A percentile compares a stretch with the other conserved stretches of the same genome.
Evolutionary conservation across 2,888 invertebrate genomes (phyloP).

Genomic region (Sarcophaga rosellei): DNA sequence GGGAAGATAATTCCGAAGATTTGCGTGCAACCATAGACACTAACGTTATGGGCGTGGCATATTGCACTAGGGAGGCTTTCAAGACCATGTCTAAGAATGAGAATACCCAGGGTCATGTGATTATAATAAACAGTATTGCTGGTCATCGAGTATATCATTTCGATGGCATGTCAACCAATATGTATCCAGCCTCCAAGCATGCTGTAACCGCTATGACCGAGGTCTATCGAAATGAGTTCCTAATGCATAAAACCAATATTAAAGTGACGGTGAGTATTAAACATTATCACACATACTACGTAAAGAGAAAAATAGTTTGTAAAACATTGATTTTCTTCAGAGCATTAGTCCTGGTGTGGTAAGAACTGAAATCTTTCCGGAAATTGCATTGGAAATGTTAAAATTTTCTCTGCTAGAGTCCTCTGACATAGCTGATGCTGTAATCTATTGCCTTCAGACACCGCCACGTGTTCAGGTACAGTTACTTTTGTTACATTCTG

Average conservation of each 20-base stretch:
- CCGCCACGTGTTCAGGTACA: constrained; percentile 57
- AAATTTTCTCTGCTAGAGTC: constrained; percentile 33
- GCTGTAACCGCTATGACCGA: constrained; percentile 77
- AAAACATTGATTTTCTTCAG: constrained; percentile 40
- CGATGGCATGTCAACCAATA: constrained; percentile 51
- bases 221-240: constrained; percentile 75
- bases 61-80: constrained; percentile 81
- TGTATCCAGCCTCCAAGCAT: constrained; percentile 75
- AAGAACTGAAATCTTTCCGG: constrained; percentile 53
- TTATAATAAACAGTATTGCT: constrained; percentile 80
- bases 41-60: constrained; percentile 80
- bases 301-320: no score
- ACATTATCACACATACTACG: background rate
- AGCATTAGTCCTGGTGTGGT: constrained; percentile 68
- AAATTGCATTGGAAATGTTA: background rate
- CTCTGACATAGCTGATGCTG: constrained; percentile 49
- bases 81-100: constrained; percentile 80
- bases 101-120: constrained; percentile 78
- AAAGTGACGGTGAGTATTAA: constrained; percentile 70
- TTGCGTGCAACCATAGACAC: constrained; percentile 77
- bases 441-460: constrained; percentile 61
- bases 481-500: constrained; percentile 10
- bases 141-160: constrained; percentile 71
- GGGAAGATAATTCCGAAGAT: constrained; percentile 64
- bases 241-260: constrained; percentile 69